phyloP scores from a whole-genome alignment of 2,888 invertebrate genomes.

The Tachina lurida region DNA sequence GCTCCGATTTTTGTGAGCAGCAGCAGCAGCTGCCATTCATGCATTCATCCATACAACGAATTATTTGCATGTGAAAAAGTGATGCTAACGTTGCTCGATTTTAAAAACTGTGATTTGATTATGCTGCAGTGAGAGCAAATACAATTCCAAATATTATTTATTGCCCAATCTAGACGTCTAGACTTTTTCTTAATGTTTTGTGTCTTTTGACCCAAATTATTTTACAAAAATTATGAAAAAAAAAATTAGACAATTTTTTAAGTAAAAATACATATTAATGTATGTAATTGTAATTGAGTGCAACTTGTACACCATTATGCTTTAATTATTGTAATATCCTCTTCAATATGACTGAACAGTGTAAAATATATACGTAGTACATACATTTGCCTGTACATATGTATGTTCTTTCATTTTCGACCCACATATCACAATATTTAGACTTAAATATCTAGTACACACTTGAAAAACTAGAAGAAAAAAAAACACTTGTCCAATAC shows the following conservation, averaged over 20 bases:
- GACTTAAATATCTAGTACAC: constrained; percentile 1
- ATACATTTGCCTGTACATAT: too few relatives aligned
- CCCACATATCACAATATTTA: constrained; percentile 29
- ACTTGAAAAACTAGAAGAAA: constrained; percentile 1
- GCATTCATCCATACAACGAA: too few relatives aligned
- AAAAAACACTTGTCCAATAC: constrained; percentile 15
- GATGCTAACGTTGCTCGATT: too few relatives aligned
- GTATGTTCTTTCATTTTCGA: constrained; percentile 38
- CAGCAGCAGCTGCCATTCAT: too few relatives aligned
- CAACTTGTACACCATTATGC: neutral
- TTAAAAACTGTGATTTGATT: too few relatives aligned
- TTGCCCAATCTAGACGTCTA: constrained; percentile 4
- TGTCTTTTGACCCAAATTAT: constrained; percentile 2
- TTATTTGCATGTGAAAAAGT: too few relatives aligned
- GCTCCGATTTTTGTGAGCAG: too few relatives aligned
- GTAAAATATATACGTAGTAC: neutral
- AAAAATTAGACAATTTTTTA: neutral
- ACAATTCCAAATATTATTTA: neutral
- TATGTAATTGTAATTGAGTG: neutral
- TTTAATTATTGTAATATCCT: constrained; percentile 23
- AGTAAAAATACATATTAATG: neutral
- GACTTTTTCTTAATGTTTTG: neutral
- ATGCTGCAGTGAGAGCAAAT: too few relatives aligned
- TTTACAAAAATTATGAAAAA: neutral
- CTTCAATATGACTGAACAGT: constrained; percentile 25